phyloP scores from a whole-genome alignment of 2,797 vertebrate species.

The Chromobotia macracanthus region DNA sequence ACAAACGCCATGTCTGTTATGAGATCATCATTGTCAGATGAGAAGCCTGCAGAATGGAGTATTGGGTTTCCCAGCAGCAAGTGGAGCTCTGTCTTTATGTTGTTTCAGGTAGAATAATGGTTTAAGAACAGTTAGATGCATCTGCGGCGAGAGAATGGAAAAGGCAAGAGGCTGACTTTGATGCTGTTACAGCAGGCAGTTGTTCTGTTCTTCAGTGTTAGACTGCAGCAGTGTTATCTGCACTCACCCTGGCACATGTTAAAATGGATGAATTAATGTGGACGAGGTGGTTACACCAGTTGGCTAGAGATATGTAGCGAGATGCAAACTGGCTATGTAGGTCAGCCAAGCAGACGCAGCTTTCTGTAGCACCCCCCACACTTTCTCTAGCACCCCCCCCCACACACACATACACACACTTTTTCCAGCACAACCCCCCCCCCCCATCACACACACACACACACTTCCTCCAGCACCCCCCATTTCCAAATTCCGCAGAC shows the following conservation, averaged over 20 bases:
- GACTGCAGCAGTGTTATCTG: slow-evolving; percentile 58
- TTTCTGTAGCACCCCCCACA: slow-evolving; percentile 77
- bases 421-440: too few relatives aligned
- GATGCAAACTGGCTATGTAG: slow-evolving; percentile 83
- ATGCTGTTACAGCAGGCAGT: slow-evolving; percentile 37
- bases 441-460: slow-evolving; percentile 39
- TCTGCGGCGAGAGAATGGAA: neutral
- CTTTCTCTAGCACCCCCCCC: slow-evolving; percentile 60
- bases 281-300: slow-evolving; percentile 75
- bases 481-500: slow-evolving; percentile 66
- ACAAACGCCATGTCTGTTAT: neutral
- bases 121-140: slow-evolving; percentile 4
- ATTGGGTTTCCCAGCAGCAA: slow-evolving; percentile 9
- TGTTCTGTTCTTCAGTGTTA: slow-evolving; percentile 37
- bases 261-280: slow-evolving; percentile 76
- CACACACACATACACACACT: slow-evolving; percentile 63
- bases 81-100: neutral
- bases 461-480: too few relatives aligned
- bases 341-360: slow-evolving; percentile 83
- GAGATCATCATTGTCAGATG: neutral
- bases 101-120: neutral
- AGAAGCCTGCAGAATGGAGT: neutral
- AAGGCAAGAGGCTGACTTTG: slow-evolving; percentile 24
- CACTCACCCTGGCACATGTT: slow-evolving; percentile 64
- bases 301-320: slow-evolving; percentile 77